Evolutionary conservation across 2,113 vertebrate species (phyloP).

Genomic region (Neotoma lepida): DNA sequence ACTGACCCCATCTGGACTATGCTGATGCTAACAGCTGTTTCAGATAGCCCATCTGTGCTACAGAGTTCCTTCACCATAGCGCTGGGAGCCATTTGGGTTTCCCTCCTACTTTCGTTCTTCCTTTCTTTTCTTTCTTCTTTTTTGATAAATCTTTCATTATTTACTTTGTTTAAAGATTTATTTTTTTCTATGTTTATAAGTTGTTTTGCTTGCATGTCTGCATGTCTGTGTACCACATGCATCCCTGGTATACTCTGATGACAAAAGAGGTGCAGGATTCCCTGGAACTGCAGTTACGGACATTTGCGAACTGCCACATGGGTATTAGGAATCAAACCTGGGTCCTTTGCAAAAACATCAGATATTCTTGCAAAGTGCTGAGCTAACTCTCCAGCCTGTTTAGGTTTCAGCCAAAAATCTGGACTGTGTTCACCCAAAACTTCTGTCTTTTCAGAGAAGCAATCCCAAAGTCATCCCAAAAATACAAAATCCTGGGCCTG

Average conservation of each 20-base stretch:
- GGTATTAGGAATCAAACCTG: background rate
- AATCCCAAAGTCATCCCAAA: background rate
- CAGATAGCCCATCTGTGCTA: background rate
- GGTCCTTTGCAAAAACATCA: background rate
- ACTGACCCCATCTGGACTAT: background rate
- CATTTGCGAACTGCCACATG: background rate
- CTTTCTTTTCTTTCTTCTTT: fast-evolving
- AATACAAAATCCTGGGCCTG: background rate
- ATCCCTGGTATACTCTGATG: background rate
- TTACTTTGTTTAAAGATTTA: background rate
- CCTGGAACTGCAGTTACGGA: background rate
- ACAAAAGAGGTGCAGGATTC: background rate
- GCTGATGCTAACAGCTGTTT: background rate
- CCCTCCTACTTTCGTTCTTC: too few species aligned
- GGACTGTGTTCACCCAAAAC: background rate
- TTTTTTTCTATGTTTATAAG: background rate
- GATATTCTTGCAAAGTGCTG: background rate
- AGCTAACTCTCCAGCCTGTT: background rate
- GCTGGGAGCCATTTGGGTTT: background rate
- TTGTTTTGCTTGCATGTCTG: background rate
- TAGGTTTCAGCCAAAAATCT: background rate
- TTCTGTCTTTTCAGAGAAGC: background rate
- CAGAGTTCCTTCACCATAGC: background rate
- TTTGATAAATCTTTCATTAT: background rate
- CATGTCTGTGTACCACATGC: background rate